phyloP scores from a whole-genome alignment of 1,140 invertebrate genomes.

The Asobara japonica region DNA sequence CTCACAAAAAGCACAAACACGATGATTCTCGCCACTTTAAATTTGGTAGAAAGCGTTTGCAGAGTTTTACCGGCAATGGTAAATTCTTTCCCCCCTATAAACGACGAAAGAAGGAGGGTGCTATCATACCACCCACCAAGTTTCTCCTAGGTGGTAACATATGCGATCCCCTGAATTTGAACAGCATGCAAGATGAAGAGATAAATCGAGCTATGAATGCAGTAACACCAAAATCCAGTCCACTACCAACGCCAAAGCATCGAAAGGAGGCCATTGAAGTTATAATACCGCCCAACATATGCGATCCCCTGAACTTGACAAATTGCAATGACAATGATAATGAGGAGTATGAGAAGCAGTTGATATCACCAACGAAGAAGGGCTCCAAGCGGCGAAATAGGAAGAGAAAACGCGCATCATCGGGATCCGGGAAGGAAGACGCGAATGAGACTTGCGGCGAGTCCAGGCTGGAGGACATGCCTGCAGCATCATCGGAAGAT shows the following conservation, averaged over 20 bases:
- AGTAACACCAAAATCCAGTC: slow-evolving; percentile 87
- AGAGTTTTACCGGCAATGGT: slow-evolving; percentile 65
- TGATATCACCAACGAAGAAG: slow-evolving; percentile 74
- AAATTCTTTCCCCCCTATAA: slow-evolving; percentile 70
- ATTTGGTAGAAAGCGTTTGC: slow-evolving; percentile 66
- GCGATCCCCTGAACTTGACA: slow-evolving; percentile 89
- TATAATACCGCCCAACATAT: slow-evolving; percentile 81
- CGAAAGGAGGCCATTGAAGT: slow-evolving; percentile 87
- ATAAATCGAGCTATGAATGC: slow-evolving; percentile 87
- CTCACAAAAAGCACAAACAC: slow-evolving; percentile 62
- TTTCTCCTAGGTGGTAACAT: slow-evolving; percentile 96
- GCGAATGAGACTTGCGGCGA: slow-evolving; percentile 21
- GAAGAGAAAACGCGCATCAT: slow-evolving; percentile 67
- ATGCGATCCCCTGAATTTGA: slow-evolving; percentile 93
- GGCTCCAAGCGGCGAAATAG: slow-evolving; percentile 68
- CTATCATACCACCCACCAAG: slow-evolving; percentile 85
- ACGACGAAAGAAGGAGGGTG: slow-evolving; percentile 76
- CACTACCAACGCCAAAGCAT: slow-evolving; percentile 85
- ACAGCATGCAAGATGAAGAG: slow-evolving; percentile 90
- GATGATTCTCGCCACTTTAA: slow-evolving; percentile 63
- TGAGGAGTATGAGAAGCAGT: slow-evolving; percentile 80
- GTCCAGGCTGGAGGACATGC: slow-evolving; percentile 46
- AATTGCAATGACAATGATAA: slow-evolving; percentile 81
- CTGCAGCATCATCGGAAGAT: slow-evolving; percentile 45
- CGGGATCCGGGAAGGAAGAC: slow-evolving; percentile 66